Base-by-base conservation (phyloP, 1,140 invertebrate genomes). In the Anastrepha obliqua region DNA sequence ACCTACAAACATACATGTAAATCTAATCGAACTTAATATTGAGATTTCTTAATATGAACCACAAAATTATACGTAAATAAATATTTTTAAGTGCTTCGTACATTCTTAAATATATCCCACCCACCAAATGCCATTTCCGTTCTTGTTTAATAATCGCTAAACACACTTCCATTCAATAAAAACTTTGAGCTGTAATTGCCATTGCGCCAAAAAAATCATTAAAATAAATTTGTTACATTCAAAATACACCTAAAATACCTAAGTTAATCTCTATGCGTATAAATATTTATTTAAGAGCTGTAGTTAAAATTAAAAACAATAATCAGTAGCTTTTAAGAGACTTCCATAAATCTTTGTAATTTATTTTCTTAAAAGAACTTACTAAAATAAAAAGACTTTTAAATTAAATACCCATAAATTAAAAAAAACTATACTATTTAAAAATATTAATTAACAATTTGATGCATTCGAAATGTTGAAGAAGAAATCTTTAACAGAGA, bases 151-250 rank as follows among this genome's bases (percentile, higher is more conserved):
- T 55, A 29, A 20, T 55, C 55, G 44, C 5, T 51, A 51, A 78
- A 51, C n/a, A 51, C 70, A 81, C 74, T 81, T 81, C 74, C 44
- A 81, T 81, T 29, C 44, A 81, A 81, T 55, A 17, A 81, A 81
- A 81, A 81, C 74, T 81, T 55, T 81, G 74, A 55, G 74, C 74
- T 81, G 74, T 81, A 55, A 81, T 81, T 81, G 74, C 74, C 74
- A 55, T 81, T 81, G 74, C 74, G 74, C 74, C 74, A 81, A 81
- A 81, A 81, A 55, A 20, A 8, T 51, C 20, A 47, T 8, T 29
- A 55, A 11, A 55, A 81, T n/a, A 78, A 17, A 55, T 81, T 62
- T 17, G 74, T 81, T 81, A 55, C 44, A 81, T 55, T 81, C 74
- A 81, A 74, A 44, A 62, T 62, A 62, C 11, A 55, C 11, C 6